These are phyloP conservation scores for Aphidius colemani DNA, from an alignment of 2,888 invertebrate species.

Conservation along the genomic window DNA sequence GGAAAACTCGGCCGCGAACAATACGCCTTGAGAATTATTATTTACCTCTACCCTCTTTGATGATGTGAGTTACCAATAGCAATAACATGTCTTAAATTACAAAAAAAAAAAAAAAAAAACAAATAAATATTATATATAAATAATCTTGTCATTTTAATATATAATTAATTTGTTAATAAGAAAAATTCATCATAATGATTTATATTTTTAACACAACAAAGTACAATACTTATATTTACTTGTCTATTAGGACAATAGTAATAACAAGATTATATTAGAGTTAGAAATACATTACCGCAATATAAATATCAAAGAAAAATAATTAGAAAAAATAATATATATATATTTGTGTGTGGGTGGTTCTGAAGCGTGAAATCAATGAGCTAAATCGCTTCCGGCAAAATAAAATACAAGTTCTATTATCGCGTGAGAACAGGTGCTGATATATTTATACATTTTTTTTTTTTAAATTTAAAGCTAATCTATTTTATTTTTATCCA, in stretches of 20 bases:
- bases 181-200: no score
- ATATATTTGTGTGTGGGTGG: neutral
- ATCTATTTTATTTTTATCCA: neutral
- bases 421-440: neutral
- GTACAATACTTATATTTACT: slow-evolving; percentile 26
- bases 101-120: no score
- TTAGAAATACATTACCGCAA: slow-evolving; percentile 7
- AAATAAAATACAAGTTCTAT: no score
- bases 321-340: slow-evolving; percentile 1
- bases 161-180: no score
- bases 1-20: no score
- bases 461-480: neutral
- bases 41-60: no score
- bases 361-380: no score
- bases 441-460: neutral
- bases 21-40: no score
- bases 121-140: no score
- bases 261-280: slow-evolving; percentile 24
- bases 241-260: slow-evolving; percentile 22
- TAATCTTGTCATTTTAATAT: no score
- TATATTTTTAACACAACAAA: neutral
- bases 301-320: neutral
- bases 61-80: no score
- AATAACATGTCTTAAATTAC: no score
- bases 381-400: neutral